Base-by-base conservation (phyloP, 2,888 invertebrate genomes). In the Drosophila emarginata region DNA sequence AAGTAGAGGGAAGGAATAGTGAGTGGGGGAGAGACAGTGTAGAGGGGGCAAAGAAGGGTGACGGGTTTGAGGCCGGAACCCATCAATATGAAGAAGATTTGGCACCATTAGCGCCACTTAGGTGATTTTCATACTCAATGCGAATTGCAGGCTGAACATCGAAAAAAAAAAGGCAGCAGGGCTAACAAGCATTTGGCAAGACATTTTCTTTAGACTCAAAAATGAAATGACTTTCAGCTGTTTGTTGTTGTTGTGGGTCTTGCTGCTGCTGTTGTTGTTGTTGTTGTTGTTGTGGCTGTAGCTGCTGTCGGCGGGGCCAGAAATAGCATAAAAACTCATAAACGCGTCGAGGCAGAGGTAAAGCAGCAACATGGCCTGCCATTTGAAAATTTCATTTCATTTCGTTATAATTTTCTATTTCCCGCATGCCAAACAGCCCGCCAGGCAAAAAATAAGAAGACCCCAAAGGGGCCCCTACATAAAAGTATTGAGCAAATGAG, bases 341-440 rank as follows among this genome's bases (percentile, higher is more conserved):
- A 87, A 86, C 82, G 80, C 56, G 78, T 61, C 75, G 75, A 59
- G 36, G 61, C 67, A 65, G 39, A 67, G 73, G 72, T 60, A 69
- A 67, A 74, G 65, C 71, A 68, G 69, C 80, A 80, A 78, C 73
- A 76, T 81, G 84, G 81, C 87, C 81, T 84, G 87, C 87, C 85
- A 87, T 87, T 87, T 81, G 85, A 82, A 82, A 82, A 82, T 84
- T 79, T 81, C 83, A 79, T 77, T 78, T 78, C 72, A 76, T 80
- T 81, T 81, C 76, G 78, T 80, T 81, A 86, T 80, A 78, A 80
- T 82, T 82, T 82, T 87, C 77, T 82, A 87, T 87, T 82, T 82
- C 82, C 82, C 82, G 87, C 82, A 82, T 82, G 87, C 85, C 82
- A 81, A 87, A 84, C 82, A 82, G 85, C 87, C 82, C 82, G 73